phyloP scores from a whole-genome alignment of 1,140 invertebrate species.

The Goniozus legneri region DNA sequence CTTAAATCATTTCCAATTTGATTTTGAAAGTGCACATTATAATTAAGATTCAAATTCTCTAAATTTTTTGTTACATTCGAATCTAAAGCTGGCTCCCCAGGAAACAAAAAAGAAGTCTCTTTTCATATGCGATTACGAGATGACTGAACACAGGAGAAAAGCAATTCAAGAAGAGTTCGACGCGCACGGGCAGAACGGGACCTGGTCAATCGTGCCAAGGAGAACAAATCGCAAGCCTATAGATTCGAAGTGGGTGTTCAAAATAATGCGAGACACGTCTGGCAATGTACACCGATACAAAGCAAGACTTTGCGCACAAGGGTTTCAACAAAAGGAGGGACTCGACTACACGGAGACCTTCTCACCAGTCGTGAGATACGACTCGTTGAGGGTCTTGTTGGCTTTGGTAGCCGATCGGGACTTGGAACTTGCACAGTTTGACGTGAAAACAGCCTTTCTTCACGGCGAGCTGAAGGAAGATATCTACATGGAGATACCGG shows the following conservation, averaged over 20 bases:
- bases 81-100: too few relatives aligned
- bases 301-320: conserved; percentile 4
- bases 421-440: not conserved
- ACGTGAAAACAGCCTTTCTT: not conserved
- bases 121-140: too few relatives aligned
- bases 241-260: conserved; percentile 1
- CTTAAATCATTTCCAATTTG: too few relatives aligned
- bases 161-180: not conserved
- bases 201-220: not conserved
- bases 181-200: not conserved
- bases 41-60: too few relatives aligned
- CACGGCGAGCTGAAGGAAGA: not conserved
- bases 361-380: not conserved
- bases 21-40: too few relatives aligned
- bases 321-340: not conserved
- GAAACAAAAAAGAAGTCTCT: too few relatives aligned
- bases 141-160: not conserved
- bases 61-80: too few relatives aligned
- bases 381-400: too few relatives aligned
- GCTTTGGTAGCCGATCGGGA: not conserved
- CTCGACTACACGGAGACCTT: not conserved
- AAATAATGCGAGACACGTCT: not conserved
- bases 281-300: not conserved
- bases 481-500: not conserved
- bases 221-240: not conserved